A percentile compares a stretch with the other conserved stretches of the same genome.
phyloP scores from a whole-genome alignment of 2,113 vertebrate genomes.

The Gallinago jamesoni region DNA sequence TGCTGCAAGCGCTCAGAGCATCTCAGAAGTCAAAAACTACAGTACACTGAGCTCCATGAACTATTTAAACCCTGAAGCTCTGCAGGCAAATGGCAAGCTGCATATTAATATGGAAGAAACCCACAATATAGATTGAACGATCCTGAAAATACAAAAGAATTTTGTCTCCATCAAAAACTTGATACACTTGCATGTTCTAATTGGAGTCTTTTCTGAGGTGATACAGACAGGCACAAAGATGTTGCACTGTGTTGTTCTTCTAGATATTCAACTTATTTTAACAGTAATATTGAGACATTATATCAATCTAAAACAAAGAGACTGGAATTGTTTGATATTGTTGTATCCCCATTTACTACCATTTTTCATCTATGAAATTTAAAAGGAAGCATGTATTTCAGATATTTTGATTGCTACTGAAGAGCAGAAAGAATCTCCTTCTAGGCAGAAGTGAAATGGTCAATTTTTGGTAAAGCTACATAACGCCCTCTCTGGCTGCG shows the following conservation, averaged over 20 bases:
- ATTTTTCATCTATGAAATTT: neutral
- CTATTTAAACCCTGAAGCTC: neutral
- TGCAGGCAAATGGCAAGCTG: neutral
- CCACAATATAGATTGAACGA: neutral
- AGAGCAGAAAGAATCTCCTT: neutral
- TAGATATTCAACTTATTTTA: neutral
- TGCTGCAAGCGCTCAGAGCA: neutral
- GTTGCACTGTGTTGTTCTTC: neutral
- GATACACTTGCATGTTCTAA: neutral
- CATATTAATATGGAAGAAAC: neutral
- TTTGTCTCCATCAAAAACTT: neutral
- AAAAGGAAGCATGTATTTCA: neutral
- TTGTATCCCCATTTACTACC: neutral
- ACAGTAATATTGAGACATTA: neutral
- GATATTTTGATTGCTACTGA: neutral
- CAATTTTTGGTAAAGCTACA: neutral
- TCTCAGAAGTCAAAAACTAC: neutral
- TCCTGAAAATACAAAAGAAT: neutral
- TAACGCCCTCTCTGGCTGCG: neutral
- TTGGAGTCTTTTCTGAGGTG: neutral
- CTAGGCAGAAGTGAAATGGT: neutral
- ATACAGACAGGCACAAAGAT: neutral
- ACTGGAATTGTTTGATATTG: neutral
- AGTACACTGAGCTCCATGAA: neutral
- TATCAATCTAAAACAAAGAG: neutral